phyloP scores from a whole-genome alignment of 1,140 invertebrate genomes.

The Parapsyche elsis region DNA sequence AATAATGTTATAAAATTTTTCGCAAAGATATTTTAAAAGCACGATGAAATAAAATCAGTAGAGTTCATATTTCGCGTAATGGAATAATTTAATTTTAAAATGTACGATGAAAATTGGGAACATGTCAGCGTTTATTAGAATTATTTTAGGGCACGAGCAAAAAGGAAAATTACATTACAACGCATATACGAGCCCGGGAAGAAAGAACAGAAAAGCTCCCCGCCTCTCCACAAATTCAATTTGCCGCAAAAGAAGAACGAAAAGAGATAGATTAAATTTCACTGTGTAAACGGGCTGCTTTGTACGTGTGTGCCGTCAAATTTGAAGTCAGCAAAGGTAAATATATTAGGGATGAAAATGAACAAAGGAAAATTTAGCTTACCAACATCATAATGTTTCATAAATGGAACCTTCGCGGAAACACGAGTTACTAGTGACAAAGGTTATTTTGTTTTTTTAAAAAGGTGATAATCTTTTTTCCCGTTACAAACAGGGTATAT shows the following conservation, averaged over 20 bases:
- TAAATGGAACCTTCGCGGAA: neutral
- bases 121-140: constrained; percentile 1
- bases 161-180: constrained; percentile 30
- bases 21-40: neutral
- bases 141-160: neutral
- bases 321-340: constrained; percentile 14
- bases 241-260: constrained; percentile 24
- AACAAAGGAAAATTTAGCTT: constrained; percentile 16
- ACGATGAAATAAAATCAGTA: neutral
- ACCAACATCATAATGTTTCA: constrained; percentile 3
- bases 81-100: constrained; percentile 9
- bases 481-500: no score
- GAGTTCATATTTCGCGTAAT: neutral
- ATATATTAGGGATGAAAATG: constrained; percentile 23
- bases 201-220: constrained; percentile 17
- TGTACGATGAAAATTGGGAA: neutral
- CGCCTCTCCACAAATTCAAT: constrained; percentile 31
- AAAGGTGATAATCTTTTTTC: no score
- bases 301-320: constrained; percentile 18
- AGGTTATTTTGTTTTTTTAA: no score
- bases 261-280: constrained; percentile 38
- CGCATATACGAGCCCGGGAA: neutral
- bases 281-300: constrained; percentile 18
- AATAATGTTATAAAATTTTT: constrained; percentile 5
- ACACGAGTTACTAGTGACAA: no score